Conservation (phyloP, 2,888 invertebrate genomes). For the Agapostemon virescens region DNA sequence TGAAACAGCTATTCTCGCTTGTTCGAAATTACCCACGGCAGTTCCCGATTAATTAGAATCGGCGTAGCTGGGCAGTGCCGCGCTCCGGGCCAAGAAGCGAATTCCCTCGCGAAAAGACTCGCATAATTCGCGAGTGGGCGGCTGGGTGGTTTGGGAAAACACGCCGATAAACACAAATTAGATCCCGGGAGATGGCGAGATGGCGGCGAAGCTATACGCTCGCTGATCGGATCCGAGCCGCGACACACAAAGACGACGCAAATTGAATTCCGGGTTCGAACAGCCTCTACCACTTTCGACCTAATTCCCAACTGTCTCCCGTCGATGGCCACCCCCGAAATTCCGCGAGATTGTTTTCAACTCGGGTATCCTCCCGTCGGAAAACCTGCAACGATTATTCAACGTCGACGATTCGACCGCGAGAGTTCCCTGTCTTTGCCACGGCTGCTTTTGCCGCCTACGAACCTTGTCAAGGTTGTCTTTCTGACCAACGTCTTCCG, state of each 20-base stretch:
- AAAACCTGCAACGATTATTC: not conserved
- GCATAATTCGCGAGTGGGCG: not conserved
- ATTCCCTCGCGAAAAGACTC: not conserved
- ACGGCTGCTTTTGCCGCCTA: too few species aligned
- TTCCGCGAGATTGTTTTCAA: not conserved
- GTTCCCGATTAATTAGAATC: constrained; percentile 1
- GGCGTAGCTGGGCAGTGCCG: not conserved
- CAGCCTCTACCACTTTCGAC: constrained; percentile 72
- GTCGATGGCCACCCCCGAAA: not conserved
- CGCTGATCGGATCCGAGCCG: constrained; percentile 67
- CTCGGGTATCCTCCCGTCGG: not conserved
- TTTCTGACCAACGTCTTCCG: too few species aligned
- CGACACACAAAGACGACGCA: constrained; percentile 70
- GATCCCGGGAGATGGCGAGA: constrained; percentile 69
- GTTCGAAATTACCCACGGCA: constrained; percentile 2
- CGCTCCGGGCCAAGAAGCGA: not conserved
- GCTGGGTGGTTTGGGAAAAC: not conserved
- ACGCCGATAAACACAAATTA: constrained; percentile 73
- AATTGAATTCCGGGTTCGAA: constrained; percentile 75
- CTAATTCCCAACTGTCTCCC: constrained; percentile 66
- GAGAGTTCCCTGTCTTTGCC: too few species aligned
- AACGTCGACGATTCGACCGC: not conserved
- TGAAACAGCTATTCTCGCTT: constrained; percentile 1
- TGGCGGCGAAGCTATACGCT: constrained; percentile 25
- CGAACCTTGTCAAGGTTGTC: too few species aligned